Evolutionary conservation across 2,797 vertebrate species (phyloP).

Genomic region (Rhincodon typus): DNA sequence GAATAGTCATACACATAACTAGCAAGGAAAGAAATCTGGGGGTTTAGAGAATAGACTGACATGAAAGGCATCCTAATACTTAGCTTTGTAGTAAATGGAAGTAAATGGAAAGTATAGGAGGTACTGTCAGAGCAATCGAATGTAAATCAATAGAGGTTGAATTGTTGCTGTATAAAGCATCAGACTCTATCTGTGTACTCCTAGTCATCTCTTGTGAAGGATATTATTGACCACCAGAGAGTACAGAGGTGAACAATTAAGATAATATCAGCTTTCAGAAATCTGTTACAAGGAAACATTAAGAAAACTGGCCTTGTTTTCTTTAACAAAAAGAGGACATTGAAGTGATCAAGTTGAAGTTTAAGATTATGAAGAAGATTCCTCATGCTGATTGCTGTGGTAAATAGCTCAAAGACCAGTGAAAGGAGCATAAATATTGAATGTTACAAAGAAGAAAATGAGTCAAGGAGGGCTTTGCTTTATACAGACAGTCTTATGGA

Average conservation of each 20-base stretch:
- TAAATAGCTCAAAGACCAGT: conserved; percentile 5
- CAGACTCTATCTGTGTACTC: neutral
- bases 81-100: neutral
- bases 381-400: neutral
- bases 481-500: neutral
- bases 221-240: conserved; percentile 1
- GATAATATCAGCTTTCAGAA: neutral
- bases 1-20: neutral
- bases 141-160: conserved; percentile 22
- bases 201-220: neutral
- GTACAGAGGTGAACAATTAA: conserved; percentile 15
- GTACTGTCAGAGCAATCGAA: neutral
- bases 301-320: neutral
- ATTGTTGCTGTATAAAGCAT: neutral
- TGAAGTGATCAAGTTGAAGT: neutral
- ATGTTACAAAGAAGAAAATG: neutral
- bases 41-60: neutral
- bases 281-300: neutral
- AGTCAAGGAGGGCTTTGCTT: neutral
- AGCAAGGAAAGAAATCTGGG: neutral
- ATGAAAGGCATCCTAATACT: neutral
- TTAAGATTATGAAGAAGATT: neutral
- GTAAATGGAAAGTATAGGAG: neutral
- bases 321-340: neutral
- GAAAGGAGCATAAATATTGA: neutral